Base-by-base conservation (phyloP, 2,888 invertebrate genomes). In the Tenthredo notha region DNA sequence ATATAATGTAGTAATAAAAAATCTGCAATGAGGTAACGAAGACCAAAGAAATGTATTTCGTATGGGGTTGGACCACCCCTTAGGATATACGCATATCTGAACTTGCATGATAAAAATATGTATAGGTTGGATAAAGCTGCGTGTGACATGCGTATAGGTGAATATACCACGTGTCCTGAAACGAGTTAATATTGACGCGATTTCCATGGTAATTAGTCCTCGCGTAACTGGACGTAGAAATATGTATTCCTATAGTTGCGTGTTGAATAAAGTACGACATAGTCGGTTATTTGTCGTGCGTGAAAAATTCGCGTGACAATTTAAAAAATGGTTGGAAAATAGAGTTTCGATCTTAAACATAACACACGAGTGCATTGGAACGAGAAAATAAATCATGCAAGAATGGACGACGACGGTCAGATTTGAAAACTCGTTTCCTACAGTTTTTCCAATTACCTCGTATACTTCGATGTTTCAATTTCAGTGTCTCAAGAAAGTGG, bases 171-270 rank as follows among this genome's bases (percentile, higher is more conserved):
- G 21, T 61, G 25, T 61, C 12, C 25, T 25, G 25, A 25, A 72
- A 40, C 4, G 40, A 37, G 70, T 72, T 72, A 37, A 74, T 74
- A 74, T 74, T 15, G 74, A 40, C 18, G 74, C 12, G 84, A 84
- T 86, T 87, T 86, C 85, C 80, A 85, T 85, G 75, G 86, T 89
- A 90, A 90, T 90, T 90, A 90, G 40, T 74, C 88, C 86, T 86
- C 85, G 84, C 86, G 86, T 88, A 89, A 88, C 87, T 88, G 86
- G 88, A 90, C 86, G 85, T 84, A 86, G 86, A 90, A 90, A 89
- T 88, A 89, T 87, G 87, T 88, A 86, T 88, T 87, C 87, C 61
- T 83, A 87, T 90, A 87, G 88, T 77, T 33, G 77, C 77, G 77
- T 74, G 77, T 21, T 61, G 61, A 37, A 80, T 80, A 61, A 58